Percentiles rank a stretch among this genome's conserved stretches.
phyloP scores from a whole-genome alignment of 2,888 invertebrate genomes.

The Dendrolimus houi region DNA sequence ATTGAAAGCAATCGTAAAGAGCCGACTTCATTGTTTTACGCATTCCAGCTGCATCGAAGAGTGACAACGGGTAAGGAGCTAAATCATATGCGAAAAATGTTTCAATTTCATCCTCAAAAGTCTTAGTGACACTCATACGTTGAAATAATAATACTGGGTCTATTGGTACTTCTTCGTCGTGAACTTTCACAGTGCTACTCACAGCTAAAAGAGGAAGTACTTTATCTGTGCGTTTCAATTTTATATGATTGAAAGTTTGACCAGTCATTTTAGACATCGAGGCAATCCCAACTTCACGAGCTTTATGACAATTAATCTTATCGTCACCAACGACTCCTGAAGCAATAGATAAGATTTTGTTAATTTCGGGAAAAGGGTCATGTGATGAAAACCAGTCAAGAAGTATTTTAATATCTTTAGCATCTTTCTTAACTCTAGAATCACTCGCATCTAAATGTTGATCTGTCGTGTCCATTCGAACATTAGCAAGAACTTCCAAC shows the following conservation, averaged over 20 bases:
- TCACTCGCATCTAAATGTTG: conserved; percentile 16
- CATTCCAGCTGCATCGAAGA: conserved; percentile 21
- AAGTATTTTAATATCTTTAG: conserved; percentile 9
- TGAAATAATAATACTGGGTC: conserved; percentile 31
- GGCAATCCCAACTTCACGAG: conserved; percentile 26
- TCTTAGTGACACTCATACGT: conserved; percentile 22
- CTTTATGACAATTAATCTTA: conserved; percentile 1
- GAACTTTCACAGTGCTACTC: conserved; percentile 27
- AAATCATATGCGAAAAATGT: conserved; percentile 20
- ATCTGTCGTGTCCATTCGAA: conserved; percentile 12
- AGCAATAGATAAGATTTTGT: conserved; percentile 16
- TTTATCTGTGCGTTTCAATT: conserved; percentile 31
- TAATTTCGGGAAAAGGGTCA: conserved; percentile 15
- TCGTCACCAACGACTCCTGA: conserved; percentile 6
- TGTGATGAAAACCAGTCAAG: conserved; percentile 12
- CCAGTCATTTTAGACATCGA: conserved; percentile 23
- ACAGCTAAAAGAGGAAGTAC: conserved; percentile 30
- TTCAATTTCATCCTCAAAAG: conserved; percentile 22
- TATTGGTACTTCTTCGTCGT: conserved; percentile 25
- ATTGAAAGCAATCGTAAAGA: conserved; percentile 21
- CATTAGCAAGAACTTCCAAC: conserved; percentile 12
- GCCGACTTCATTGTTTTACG: conserved; percentile 19
- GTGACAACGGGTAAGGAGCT: conserved; percentile 18
- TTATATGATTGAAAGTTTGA: conserved; percentile 22
- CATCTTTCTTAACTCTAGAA: conserved; percentile 12